These are phyloP conservation scores for Nomada goodeniana DNA, from an alignment of 2,888 invertebrate species.

Conservation along the genomic window DNA sequence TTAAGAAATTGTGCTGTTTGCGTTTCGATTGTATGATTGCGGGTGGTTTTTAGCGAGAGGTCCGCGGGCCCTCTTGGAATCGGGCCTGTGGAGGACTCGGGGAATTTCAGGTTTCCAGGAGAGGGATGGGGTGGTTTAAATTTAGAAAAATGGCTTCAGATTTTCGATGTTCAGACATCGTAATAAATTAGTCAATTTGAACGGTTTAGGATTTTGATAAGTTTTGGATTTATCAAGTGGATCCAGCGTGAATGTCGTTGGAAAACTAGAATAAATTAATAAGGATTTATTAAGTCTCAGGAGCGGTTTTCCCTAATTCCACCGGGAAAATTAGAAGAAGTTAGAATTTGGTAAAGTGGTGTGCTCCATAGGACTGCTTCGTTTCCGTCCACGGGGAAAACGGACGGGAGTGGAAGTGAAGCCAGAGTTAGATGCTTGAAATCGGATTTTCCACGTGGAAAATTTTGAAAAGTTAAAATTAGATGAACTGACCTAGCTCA, in stretches of 20 bases:
- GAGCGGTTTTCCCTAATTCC: constrained; percentile 6
- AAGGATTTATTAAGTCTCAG: constrained; percentile 8
- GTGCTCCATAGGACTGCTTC: not conserved
- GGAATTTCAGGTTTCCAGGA: no score
- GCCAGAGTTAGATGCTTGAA: not conserved
- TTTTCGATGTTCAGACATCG: not conserved
- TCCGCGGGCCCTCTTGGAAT: not conserved
- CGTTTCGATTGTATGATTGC: not conserved
- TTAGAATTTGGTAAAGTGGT: constrained; percentile 11
- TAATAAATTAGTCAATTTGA: not conserved
- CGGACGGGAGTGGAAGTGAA: not conserved
- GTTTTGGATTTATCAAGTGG: not conserved
- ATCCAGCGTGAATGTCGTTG: no score
- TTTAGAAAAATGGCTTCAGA: no score
- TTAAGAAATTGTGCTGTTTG: constrained; percentile 23
- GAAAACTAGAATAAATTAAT: constrained; percentile 1
- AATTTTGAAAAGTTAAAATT: constrained; percentile 12
- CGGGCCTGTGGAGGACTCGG: no score
- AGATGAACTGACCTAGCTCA: not conserved
- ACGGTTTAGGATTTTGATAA: not conserved
- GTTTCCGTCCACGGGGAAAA: constrained; percentile 7
- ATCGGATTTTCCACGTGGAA: constrained; percentile 8
- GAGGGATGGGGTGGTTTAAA: no score
- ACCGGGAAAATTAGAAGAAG: constrained; percentile 17
- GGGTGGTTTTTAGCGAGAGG: not conserved